Evolutionary conservation across 2,797 vertebrate species (phyloP).

Genomic region (Pantherophis vulpinus): DNA sequence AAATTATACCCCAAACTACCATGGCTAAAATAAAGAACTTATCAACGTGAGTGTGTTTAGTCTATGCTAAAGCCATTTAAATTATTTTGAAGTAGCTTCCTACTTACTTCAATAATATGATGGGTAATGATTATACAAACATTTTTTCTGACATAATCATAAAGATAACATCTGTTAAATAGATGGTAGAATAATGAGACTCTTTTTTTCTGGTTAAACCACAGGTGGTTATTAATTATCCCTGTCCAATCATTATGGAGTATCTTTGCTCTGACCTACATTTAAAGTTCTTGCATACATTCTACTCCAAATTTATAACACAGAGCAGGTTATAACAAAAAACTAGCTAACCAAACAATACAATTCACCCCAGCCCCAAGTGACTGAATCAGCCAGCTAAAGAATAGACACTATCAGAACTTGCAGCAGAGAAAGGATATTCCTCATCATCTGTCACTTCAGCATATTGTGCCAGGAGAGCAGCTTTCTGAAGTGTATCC

Average conservation of each 20-base stretch:
- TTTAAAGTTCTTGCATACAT: not conserved
- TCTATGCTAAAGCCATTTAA: not conserved
- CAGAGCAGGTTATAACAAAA: not conserved
- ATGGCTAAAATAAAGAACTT: not conserved
- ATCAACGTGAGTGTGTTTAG: not conserved
- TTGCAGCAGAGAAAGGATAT: conserved; percentile 85
- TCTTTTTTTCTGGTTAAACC: not conserved
- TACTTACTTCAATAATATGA: too few relatives aligned
- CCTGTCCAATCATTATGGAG: not conserved
- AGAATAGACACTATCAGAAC: not conserved
- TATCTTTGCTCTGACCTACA: not conserved
- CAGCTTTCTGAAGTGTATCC: conserved; percentile 86
- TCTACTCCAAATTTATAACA: not conserved
- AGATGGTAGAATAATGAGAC: not conserved
- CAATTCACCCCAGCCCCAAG: not conserved
- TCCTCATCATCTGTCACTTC: conserved; percentile 91
- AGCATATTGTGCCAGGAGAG: conserved; percentile 93
- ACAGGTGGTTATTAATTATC: not conserved
- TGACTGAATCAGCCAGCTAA: not conserved
- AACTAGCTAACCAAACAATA: not conserved
- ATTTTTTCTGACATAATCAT: not conserved
- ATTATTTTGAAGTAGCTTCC: not conserved
- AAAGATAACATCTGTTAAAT: not conserved
- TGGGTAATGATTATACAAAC: not conserved
- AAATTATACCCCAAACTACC: not conserved